These are phyloP conservation scores for Polypterus bichir DNA, from an alignment of 2,113 vertebrate species.

Conservation along the genomic window DNA sequence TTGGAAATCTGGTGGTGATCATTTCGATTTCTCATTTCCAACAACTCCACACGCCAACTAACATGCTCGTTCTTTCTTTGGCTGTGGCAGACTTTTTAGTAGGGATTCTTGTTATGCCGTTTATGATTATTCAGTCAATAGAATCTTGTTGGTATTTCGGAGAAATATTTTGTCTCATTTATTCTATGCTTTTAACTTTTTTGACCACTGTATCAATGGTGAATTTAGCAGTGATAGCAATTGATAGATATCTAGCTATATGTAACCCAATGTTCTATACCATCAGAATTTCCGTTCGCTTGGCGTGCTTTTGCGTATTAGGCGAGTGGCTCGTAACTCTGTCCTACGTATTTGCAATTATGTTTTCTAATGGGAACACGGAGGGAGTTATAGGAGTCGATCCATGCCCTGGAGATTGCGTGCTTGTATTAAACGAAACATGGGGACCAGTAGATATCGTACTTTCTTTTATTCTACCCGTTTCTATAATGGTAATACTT, in stretches of 20 bases:
- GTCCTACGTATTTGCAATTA: conserved; percentile 6
- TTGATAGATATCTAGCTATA: conserved; percentile 5
- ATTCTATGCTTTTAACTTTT: conserved; percentile 6
- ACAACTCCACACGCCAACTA: conserved; percentile 12
- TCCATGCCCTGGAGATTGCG: conserved; percentile 1
- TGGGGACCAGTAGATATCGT: conserved; percentile 1
- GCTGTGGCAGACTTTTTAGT: conserved; percentile 9
- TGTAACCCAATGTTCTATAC: conserved; percentile 8
- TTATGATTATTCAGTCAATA: background rate
- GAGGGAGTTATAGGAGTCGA: background rate
- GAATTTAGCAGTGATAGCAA: conserved; percentile 4
- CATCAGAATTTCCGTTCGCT: background rate
- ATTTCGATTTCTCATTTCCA: conserved; percentile 9
- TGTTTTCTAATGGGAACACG: conserved; percentile 6
- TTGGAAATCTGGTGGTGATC: conserved; percentile 10
- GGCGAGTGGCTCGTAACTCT: conserved; percentile 3
- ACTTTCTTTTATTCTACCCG: background rate
- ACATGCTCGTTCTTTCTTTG: conserved; percentile 6
- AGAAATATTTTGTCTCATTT: conserved; percentile 4
- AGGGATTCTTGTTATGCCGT: background rate
- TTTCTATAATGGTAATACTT: conserved; percentile 7
- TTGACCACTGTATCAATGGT: conserved; percentile 6
- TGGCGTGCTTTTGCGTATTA: background rate
- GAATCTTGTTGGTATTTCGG: conserved; percentile 11
- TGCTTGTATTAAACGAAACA: conserved; percentile 1